Evolutionary conservation across 2,888 invertebrate species (phyloP), one percentile per base, ranked within the genome.

Genomic region (Agrochola lota): DNA sequence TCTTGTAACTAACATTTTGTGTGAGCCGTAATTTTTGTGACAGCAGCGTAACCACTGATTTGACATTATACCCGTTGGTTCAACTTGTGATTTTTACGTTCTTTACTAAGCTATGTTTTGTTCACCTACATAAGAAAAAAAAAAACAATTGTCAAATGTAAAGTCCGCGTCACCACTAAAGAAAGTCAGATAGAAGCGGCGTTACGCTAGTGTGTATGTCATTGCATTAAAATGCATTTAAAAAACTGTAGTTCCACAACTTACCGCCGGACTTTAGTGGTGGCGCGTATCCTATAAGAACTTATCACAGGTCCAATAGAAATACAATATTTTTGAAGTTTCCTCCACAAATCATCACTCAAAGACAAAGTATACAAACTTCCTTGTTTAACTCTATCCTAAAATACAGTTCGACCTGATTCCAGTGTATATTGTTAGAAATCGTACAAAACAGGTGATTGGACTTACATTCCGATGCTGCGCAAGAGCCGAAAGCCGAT

Each of bases 351-450:
- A 71, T 12, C 46, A 64, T 43, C 62, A 74, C 6, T 66, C 23
- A 62, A 71, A 26, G 17, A 35, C 7, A 1, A 60, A 35, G 17
- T 72, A 66, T 57, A 30, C n/a, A 67, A 63, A 74, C 73, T 71
- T 76, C 72, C 70, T 75, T 73, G 63, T 73, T 73, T 23, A 63
- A 69, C 52, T 60, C 30, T 11, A 43, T 62, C 63, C 30, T 12
- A 59, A 80, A 80, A 83, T 78, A 79, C 69, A 55, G 23, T 20
- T 30, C 80, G 85, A 78, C 83, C 87, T 62, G 71, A 68, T 82
- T 88, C 63, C 40, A 78, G 43, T 17, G 74, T 70, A 60, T 80
- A 83, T 88, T 81, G 78, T 83, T 85, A 85, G 85, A 81, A 81
- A 82, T 68, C 73, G 68, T 68, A 71, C 60, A 73, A 74, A 80